A percentile compares a stretch with the other conserved stretches of the same genome.
phyloP scores from a whole-genome alignment of 2,888 invertebrate species.

The Nomada fabriciana region DNA sequence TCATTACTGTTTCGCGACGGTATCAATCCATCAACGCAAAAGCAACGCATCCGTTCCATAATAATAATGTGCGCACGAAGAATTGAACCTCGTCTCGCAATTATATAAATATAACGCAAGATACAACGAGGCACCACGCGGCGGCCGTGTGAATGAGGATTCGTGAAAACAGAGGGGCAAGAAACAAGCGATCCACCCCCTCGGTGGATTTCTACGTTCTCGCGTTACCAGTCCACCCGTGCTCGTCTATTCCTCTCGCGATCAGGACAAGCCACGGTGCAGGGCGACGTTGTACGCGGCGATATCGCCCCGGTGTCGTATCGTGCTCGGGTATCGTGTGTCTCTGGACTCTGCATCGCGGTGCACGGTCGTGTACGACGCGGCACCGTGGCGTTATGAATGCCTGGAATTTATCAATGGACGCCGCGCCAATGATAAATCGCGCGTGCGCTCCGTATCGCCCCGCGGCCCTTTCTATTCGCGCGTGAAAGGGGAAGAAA shows the following conservation, averaged over 20 bases:
- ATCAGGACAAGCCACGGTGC: slow-evolving; percentile 4
- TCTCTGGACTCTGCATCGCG: slow-evolving; percentile 61
- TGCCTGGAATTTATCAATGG: slow-evolving; percentile 84
- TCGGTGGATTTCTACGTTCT: slow-evolving; percentile 43
- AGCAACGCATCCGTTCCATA: too few species aligned
- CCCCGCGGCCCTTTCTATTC: slow-evolving; percentile 72
- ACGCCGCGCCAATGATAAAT: slow-evolving; percentile 82
- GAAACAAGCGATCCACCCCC: slow-evolving; percentile 7
- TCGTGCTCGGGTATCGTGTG: slow-evolving; percentile 79
- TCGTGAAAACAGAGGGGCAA: not conserved
- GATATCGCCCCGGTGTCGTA: slow-evolving; percentile 62
- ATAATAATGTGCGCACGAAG: too few species aligned
- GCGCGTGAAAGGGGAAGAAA: slow-evolving; percentile 63
- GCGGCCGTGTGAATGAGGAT: not conserved
- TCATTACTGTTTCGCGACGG: too few species aligned
- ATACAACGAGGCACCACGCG: too few species aligned
- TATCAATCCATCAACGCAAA: too few species aligned
- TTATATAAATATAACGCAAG: too few species aligned
- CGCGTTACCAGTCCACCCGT: slow-evolving; percentile 38
- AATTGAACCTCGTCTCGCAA: too few species aligned
- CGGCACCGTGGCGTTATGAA: slow-evolving; percentile 78
- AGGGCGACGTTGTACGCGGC: not conserved
- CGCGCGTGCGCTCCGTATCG: slow-evolving; percentile 76
- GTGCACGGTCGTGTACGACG: slow-evolving; percentile 53
- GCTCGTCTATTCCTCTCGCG: not conserved